These are phyloP conservation scores for Muschampia plurimacula DNA, from an alignment of 2,888 invertebrate species.

Conservation along the genomic window DNA sequence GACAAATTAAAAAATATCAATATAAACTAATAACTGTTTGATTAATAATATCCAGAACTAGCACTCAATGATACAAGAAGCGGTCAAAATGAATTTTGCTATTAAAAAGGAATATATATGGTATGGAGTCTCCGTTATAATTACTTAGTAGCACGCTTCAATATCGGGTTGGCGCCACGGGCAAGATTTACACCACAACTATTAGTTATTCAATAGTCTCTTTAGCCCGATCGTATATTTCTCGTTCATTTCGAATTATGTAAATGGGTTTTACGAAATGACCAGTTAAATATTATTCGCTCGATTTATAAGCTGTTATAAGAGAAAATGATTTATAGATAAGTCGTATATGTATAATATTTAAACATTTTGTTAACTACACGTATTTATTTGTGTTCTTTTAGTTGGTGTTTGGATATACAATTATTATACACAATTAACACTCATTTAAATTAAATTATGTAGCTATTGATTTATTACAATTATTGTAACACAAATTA, in stretches of 20 bases:
- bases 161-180: slow-evolving; percentile 55
- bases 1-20: slow-evolving; percentile 28
- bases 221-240: slow-evolving; percentile 56
- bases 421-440: neutral
- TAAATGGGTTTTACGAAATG: slow-evolving; percentile 63
- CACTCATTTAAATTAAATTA: neutral
- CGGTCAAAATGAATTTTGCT: slow-evolving; percentile 38
- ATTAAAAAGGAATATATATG: slow-evolving; percentile 29
- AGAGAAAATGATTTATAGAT: slow-evolving; percentile 73
- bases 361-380: neutral
- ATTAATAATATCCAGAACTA: slow-evolving; percentile 29
- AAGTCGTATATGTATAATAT: slow-evolving; percentile 16
- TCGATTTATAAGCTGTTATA: slow-evolving; percentile 48
- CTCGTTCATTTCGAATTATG: slow-evolving; percentile 63
- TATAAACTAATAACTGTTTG: slow-evolving; percentile 22
- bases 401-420: neutral
- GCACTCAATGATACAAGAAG: slow-evolving; percentile 36
- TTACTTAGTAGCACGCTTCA: slow-evolving; percentile 56
- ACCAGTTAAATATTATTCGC: slow-evolving; percentile 59
- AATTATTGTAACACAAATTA: too few relatives aligned
- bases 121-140: slow-evolving; percentile 57
- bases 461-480: neutral
- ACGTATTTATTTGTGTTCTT: neutral
- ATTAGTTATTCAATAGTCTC: slow-evolving; percentile 58
- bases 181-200: slow-evolving; percentile 62